Evolutionary conservation across 2,797 vertebrate genomes (phyloP).

Genomic region (Phoebastria nigripes): DNA sequence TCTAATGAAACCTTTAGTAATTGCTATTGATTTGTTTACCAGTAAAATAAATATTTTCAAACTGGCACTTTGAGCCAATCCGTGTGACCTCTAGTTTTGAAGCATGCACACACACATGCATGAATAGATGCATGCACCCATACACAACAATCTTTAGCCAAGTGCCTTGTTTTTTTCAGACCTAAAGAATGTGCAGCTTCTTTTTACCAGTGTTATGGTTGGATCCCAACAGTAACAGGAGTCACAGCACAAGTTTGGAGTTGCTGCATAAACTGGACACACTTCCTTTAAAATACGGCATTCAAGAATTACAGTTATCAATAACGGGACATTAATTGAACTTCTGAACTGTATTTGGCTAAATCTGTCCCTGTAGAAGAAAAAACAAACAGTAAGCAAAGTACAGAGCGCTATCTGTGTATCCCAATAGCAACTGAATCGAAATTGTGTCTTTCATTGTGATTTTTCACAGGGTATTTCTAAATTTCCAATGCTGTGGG

Average conservation of each 20-base stretch:
- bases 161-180: not conserved
- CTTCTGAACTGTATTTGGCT: not conserved
- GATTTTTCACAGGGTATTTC: not conserved
- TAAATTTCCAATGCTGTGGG: not conserved
- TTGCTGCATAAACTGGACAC: not conserved
- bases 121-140: not conserved
- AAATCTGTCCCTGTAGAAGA: not conserved
- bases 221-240: not conserved
- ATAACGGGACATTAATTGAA: not conserved
- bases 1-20: not conserved
- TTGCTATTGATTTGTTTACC: constrained; percentile 11
- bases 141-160: not conserved
- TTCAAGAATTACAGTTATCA: not conserved
- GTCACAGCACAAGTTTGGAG: not conserved
- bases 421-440: not conserved
- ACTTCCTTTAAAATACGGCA: not conserved
- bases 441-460: not conserved
- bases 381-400: not conserved
- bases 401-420: not conserved
- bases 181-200: not conserved
- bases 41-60: not conserved
- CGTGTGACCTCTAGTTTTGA: not conserved
- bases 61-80: not conserved
- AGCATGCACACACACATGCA: not conserved
- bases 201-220: not conserved